Conservation (phyloP, 1,140 invertebrate genomes). For the Penaeus chinensis region DNA sequence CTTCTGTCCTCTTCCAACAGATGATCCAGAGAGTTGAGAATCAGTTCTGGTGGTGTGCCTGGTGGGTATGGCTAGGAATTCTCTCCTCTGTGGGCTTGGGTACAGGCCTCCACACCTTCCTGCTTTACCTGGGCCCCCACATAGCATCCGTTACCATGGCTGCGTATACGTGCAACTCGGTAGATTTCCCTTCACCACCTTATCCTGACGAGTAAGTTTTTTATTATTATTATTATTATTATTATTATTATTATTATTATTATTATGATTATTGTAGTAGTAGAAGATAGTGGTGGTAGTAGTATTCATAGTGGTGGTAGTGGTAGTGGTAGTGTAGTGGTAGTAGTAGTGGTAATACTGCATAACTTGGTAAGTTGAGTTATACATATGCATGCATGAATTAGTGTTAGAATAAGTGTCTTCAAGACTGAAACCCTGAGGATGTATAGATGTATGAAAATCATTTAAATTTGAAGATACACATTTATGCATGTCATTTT, state of each 20-base stretch:
- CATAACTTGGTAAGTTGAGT: neutral
- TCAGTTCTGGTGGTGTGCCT: slow-evolving; percentile 80
- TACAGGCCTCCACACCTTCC: slow-evolving; percentile 97
- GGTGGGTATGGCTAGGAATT: slow-evolving; percentile 96
- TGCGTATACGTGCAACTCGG: slow-evolving; percentile 94
- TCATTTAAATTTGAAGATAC: no score
- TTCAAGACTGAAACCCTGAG: neutral
- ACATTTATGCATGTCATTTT: no score
- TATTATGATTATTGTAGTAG: no score
- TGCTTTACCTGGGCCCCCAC: slow-evolving; percentile 94
- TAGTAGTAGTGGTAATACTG: no score
- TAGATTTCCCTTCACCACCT: slow-evolving; percentile 94
- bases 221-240: neutral
- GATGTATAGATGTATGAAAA: no score
- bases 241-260: no score
- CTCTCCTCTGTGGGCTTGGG: slow-evolving; percentile 97
- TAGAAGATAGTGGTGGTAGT: no score
- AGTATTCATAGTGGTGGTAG: no score
- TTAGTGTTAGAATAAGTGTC: neutral
- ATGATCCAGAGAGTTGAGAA: slow-evolving; percentile 68
- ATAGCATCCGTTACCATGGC: slow-evolving; percentile 96
- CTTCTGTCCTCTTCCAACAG: slow-evolving; percentile 65
- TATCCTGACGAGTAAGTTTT: slow-evolving; percentile 84
- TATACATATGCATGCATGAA: neutral
- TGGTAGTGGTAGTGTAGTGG: no score